Evolutionary conservation across 2,888 invertebrate species (phyloP).

Genomic region (Yponomeuta sedellus): DNA sequence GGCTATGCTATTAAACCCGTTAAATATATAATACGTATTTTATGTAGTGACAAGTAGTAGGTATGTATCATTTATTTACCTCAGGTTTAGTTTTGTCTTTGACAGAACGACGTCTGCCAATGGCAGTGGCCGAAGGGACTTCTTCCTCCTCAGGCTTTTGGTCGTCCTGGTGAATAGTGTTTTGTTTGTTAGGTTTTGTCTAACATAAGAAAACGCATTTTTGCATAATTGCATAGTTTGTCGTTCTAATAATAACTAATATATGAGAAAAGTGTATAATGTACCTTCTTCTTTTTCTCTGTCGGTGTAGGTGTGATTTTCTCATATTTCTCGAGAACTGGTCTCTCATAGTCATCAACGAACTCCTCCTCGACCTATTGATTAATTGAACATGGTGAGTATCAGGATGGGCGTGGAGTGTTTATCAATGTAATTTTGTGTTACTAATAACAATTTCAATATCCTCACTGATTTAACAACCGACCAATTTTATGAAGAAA

Average conservation of each 20-base stretch:
- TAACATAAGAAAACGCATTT: background rate
- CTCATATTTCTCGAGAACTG: constrained; percentile 83
- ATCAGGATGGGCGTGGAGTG: background rate
- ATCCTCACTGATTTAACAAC: no score
- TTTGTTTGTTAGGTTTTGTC: background rate
- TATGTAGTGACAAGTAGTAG: no score
- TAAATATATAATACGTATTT: no score
- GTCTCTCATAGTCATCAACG: constrained; percentile 84
- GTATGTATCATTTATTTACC: constrained; percentile 32
- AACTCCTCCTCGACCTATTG: constrained; percentile 68
- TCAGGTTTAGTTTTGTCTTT: constrained; percentile 66
- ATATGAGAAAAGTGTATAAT: constrained; percentile 23
- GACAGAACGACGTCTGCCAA: constrained; percentile 58
- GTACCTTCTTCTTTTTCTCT: constrained; percentile 73
- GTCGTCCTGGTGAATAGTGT: constrained; percentile 36
- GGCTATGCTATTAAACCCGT: no score
- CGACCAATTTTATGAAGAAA: background rate
- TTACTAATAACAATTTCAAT: no score
- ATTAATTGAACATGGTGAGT: constrained; percentile 24
- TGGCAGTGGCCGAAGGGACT: constrained; percentile 52
- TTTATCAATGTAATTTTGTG: no score
- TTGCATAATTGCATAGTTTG: background rate
- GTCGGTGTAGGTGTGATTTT: constrained; percentile 70
- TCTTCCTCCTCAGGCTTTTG: constrained; percentile 48
- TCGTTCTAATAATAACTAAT: constrained; percentile 12